Conservation (phyloP, 2,113 vertebrate species). For the Chionodraco myersi region DNA sequence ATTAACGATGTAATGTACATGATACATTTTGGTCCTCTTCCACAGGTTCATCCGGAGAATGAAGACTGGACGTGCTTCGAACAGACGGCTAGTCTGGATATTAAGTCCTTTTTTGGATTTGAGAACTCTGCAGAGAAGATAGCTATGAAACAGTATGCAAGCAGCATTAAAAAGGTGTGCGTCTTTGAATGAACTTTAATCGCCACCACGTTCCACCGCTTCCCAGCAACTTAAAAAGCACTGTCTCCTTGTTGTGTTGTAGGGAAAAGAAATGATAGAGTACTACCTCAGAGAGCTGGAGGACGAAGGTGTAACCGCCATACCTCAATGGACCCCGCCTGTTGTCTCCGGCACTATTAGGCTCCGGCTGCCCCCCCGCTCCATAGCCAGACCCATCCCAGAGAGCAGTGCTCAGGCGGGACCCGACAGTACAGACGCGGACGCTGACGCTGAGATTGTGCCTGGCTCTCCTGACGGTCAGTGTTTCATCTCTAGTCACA, state of each 20-base stretch:
- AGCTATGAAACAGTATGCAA: constrained; percentile 96
- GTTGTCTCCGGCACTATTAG: constrained; percentile 38
- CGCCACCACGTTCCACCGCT: too few relatives aligned
- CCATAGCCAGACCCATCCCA: constrained; percentile 78
- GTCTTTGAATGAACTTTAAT: not conserved
- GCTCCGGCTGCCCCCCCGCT: constrained; percentile 50
- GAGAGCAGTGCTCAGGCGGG: constrained; percentile 75
- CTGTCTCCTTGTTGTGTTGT: constrained; percentile 17
- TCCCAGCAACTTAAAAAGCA: not conserved
- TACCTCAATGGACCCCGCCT: constrained; percentile 90
- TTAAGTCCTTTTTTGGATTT: constrained; percentile 98
- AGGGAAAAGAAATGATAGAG: constrained; percentile 98
- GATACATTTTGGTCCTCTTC: not conserved
- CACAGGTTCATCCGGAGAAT: constrained; percentile 96
- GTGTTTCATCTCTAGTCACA: constrained; percentile 17
- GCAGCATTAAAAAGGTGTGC: constrained; percentile 94
- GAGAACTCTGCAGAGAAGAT: constrained; percentile 97
- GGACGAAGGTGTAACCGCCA: constrained; percentile 89
- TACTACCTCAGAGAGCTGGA: constrained; percentile 93
- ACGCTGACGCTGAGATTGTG: constrained; percentile 59
- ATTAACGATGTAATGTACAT: not conserved
- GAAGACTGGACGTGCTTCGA: constrained; percentile 98
- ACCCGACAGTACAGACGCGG: constrained; percentile 58
- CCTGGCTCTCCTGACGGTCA: constrained; percentile 88
- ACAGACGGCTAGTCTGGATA: constrained; percentile 95